Evolutionary conservation across 92 coral and sea anemone genomes (phyloP).

Genomic region (Paragorgia papillata): DNA sequence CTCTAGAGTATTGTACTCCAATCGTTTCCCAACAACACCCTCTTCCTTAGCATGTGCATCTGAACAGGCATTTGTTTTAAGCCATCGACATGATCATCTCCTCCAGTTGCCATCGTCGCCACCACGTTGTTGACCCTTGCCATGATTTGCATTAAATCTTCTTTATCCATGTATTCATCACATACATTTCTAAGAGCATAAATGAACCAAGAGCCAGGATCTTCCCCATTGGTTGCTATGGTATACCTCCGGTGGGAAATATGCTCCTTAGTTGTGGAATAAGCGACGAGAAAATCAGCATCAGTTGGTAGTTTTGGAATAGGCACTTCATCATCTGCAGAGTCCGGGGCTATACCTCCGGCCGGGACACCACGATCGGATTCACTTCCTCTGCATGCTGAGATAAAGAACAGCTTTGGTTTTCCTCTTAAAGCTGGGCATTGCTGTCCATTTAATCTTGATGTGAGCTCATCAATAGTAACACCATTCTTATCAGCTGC

Average conservation of each 20-base stretch:
- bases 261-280: constrained; percentile 79
- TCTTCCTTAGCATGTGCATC: constrained; percentile 84
- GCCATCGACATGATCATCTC: constrained; percentile 49
- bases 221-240: constrained; percentile 22
- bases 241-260: constrained; percentile 63
- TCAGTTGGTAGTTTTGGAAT: constrained; percentile 83
- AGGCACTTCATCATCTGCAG: constrained; percentile 40
- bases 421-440: constrained; percentile 77
- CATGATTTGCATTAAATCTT: constrained; percentile 88
- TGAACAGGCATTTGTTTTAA: constrained; percentile 84
- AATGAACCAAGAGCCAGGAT: constrained; percentile 92
- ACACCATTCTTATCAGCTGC: constrained; percentile 54
- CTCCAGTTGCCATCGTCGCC: constrained; percentile 61
- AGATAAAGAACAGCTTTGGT: constrained; percentile 92
- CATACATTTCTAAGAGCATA: constrained; percentile 70
- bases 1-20: no score
- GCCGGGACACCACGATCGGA: constrained; percentile 67
- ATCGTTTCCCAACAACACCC: constrained; percentile 63
- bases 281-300: constrained; percentile 81
- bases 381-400: constrained; percentile 83
- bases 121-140: constrained; percentile 82
- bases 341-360: constrained; percentile 23
- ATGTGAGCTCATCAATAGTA: constrained; percentile 76
- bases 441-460: constrained; percentile 64
- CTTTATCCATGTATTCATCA: constrained; percentile 56